Evolutionary conservation across 2,797 vertebrate genomes (phyloP).

Genomic region (Coilia nasus): DNA sequence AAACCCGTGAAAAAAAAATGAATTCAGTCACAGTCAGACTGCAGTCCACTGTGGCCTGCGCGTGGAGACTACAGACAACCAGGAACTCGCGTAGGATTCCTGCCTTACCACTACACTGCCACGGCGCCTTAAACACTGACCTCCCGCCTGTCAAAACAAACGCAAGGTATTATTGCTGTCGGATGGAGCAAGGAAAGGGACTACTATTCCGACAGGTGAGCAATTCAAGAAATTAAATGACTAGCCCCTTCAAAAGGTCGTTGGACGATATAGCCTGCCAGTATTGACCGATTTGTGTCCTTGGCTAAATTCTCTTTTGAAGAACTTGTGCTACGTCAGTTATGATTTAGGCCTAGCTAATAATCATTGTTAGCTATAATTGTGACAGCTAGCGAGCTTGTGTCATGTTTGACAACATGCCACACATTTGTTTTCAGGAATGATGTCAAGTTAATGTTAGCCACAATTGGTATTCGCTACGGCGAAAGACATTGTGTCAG

Average conservation of each 20-base stretch:
- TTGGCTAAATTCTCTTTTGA: background rate
- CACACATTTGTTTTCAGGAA: background rate
- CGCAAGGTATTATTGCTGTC: slow-evolving; percentile 54
- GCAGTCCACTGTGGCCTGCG: slow-evolving; percentile 48
- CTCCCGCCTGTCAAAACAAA: slow-evolving; percentile 23
- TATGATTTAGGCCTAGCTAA: no score
- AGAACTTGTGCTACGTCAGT: no score
- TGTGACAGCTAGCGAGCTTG: background rate
- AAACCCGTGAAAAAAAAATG: slow-evolving; percentile 48
- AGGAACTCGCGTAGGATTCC: slow-evolving; percentile 41
- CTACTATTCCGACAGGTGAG: slow-evolving; percentile 73
- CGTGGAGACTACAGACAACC: slow-evolving; percentile 42
- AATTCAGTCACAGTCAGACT: slow-evolving; percentile 51
- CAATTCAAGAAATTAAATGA: background rate
- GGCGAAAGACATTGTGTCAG: no score
- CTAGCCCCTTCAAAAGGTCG: background rate
- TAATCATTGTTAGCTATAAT: background rate
- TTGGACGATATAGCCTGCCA: background rate
- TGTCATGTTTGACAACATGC: background rate
- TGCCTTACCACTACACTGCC: slow-evolving; percentile 33
- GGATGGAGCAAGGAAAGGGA: slow-evolving; percentile 52
- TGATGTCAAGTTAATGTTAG: background rate
- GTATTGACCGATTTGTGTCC: background rate
- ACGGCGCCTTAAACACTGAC: background rate
- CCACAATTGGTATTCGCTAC: no score